Conservation (phyloP, 2,113 vertebrate genomes). For the Pycnonotus jocosus region DNA sequence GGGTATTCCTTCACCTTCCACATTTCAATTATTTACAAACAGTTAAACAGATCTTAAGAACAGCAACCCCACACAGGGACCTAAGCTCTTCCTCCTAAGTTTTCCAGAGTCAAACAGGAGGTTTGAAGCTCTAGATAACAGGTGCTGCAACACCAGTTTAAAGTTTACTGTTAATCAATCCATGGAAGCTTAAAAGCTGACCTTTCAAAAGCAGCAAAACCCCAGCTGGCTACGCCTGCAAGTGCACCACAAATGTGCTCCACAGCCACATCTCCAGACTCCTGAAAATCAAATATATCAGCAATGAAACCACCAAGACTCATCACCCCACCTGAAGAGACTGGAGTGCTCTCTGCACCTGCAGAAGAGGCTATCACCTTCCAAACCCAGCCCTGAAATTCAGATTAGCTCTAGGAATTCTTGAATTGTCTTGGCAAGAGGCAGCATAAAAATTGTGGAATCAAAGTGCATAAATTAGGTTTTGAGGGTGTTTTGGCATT, state of each 20-base stretch:
- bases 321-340: neutral
- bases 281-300: neutral
- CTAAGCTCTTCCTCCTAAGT: neutral
- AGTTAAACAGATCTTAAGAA: neutral
- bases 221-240: neutral
- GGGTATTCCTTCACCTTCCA: neutral
- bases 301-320: neutral
- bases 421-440: neutral
- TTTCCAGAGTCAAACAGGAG: neutral
- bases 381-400: neutral
- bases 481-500: neutral
- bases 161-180: neutral
- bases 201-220: neutral
- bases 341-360: neutral
- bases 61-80: neutral
- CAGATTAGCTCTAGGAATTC: neutral
- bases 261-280: neutral
- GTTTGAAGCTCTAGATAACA: neutral
- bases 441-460: neutral
- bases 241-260: neutral
- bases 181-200: neutral
- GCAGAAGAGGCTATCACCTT: fast-evolving
- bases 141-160: neutral
- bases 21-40: neutral
- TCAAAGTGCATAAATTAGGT: neutral